Conservation (phyloP, 1,140 invertebrate genomes). For the Diachasma alloeum region DNA sequence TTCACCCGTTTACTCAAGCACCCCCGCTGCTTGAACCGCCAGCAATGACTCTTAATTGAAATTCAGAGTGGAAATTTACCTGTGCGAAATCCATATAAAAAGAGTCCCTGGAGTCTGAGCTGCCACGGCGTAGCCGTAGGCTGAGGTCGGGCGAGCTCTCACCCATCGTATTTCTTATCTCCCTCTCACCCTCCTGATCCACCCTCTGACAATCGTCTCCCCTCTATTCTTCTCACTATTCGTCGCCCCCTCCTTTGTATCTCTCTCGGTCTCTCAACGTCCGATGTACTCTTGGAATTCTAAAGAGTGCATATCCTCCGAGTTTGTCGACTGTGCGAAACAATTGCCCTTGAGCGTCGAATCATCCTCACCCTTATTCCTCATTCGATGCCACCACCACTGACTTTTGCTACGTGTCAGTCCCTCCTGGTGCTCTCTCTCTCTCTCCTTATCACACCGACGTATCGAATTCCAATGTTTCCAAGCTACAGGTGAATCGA, state of each 20-base stretch:
- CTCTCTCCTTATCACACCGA: not conserved
- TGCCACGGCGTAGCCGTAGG: conserved; percentile 81
- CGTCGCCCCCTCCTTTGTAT: conserved; percentile 23
- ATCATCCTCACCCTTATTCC: conserved; percentile 21
- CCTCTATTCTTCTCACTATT: not conserved
- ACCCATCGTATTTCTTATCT: conserved; percentile 66
- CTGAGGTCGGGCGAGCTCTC: conserved; percentile 86
- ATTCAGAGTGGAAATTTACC: conserved; percentile 41
- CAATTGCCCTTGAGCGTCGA: conserved; percentile 41
- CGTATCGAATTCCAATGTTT: not conserved
- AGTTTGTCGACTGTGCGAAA: conserved; percentile 45
- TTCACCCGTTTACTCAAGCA: not conserved
- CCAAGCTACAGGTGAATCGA: conserved; percentile 7
- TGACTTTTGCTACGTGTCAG: not conserved
- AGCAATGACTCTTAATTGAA: not conserved
- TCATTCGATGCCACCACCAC: not conserved
- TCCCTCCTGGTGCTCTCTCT: not conserved
- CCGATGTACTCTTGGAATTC: conserved; percentile 44
- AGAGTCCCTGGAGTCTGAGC: conserved; percentile 84
- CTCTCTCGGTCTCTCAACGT: conserved; percentile 24
- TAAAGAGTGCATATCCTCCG: conserved; percentile 55
- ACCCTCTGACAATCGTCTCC: conserved; percentile 20
- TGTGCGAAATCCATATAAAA: conserved; percentile 88
- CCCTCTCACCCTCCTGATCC: conserved; percentile 27
- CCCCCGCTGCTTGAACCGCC: not conserved